Base-by-base conservation (phyloP, 2,888 invertebrate species). In the Drosophila sordidula region DNA sequence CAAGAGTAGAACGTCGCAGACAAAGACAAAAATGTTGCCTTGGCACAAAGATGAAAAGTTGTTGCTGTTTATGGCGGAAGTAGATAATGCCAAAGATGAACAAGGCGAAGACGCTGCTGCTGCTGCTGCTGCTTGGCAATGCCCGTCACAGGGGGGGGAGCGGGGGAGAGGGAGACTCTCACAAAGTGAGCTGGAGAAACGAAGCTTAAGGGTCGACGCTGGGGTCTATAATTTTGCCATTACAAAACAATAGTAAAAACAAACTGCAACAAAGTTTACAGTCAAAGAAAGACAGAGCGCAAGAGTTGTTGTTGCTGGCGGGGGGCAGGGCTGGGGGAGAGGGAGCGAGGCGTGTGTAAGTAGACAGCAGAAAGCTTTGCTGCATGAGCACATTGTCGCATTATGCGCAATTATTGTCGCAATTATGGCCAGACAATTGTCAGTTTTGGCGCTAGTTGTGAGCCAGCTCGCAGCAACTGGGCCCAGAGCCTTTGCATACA, bases 381-480 rank as follows among this genome's bases (percentile, higher is more conserved):
- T 72, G 75, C 79, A 74, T 75, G 75, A 83, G 71, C 75, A 82
- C 85, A 88, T 90, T 89, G 89, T 90, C 90, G 87, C 90, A 91
- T 91, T 91, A 90, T 87, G 91, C 90, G 90, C 91, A 91, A 91
- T 91, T 91, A 91, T 91, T 91, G 91, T 91, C 91, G 90, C 91
- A 91, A 91, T 91, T 91, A 91, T 89, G 83, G 86, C 78, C 87
- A 85, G 83, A 79, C 72, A 85, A 86, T 87, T 90, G 90, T 85
- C 88, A 89, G 84, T 89, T 81, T 84, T 85, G 78, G 78, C 74
- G 76, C 79, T 80, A 74, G 51, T 47, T 65, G 68, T 61, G 46
- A 68, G 85, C 82, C 87, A 80, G 73, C 32, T 59, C 58, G 39
- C 65, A 65, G 68, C 54, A 36, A 18, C 18, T 18, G 18, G 18